These are phyloP conservation scores for Emydoidea blandingii DNA, from an alignment of 2,797 vertebrate genomes.

Conservation along the genomic window DNA sequence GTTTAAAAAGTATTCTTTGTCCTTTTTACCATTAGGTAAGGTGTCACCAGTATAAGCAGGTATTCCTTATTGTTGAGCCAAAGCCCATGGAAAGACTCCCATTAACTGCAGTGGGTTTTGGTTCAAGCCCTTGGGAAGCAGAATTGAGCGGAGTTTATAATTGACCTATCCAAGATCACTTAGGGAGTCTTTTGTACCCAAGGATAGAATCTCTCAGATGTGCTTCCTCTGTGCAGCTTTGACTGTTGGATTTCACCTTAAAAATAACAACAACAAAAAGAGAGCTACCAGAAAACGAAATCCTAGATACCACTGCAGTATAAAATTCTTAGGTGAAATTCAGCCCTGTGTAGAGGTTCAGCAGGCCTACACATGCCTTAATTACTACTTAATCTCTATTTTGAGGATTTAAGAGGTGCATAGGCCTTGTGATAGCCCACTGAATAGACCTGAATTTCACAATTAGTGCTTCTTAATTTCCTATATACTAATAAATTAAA, in stretches of 20 bases:
- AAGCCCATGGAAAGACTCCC: conserved; percentile 9
- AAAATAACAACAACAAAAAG: not conserved
- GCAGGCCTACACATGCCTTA: conserved; percentile 4
- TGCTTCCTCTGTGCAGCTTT: not conserved
- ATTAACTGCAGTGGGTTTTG: not conserved
- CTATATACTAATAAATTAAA: not conserved
- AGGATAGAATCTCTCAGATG: not conserved
- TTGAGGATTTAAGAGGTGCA: not conserved
- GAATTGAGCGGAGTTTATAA: not conserved
- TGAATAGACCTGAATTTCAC: not conserved
- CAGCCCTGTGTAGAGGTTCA: not conserved
- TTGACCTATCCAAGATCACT: not conserved
- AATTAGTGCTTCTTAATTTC: not conserved
- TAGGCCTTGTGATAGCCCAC: not conserved
- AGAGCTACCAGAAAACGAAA: not conserved
- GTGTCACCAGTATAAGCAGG: not conserved
- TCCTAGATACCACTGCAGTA: not conserved
- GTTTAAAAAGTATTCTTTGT: conserved; percentile 10
- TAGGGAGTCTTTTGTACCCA: not conserved
- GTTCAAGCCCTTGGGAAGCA: not conserved
- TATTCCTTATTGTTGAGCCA: not conserved
- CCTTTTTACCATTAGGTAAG: not conserved
- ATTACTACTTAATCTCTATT: not conserved
- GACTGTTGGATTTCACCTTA: not conserved
- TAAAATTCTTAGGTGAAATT: not conserved